Evolutionary conservation across 2,797 vertebrate species (phyloP), one percentile per base, ranked within the genome.

Genomic region (Trichosurus vulpecula): DNA sequence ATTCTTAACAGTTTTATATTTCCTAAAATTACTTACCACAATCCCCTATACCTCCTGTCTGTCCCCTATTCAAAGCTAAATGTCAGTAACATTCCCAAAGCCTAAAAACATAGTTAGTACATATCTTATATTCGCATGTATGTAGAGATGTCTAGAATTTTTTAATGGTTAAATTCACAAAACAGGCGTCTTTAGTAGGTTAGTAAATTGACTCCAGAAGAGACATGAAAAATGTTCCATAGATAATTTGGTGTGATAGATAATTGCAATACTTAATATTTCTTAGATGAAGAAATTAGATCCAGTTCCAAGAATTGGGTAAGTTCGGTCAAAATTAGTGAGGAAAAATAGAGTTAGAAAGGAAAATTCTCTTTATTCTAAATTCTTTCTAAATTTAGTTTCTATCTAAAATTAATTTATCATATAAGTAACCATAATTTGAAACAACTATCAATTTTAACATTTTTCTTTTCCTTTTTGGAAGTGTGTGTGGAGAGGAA

Each of bases 371-470:
- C 94, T 94, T 87, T 96, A 93, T 22, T 92, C 54, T 58, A 29
- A 0, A 5, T 94, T 97, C 96, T 96, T 31, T 52, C 89, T 19
- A 95, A 96, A 54, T 47, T 93, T 96, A 95, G 90, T 91, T 97
- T 90, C 91, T 93, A 27, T 51, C 91, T 93, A 55, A 96, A 91
- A 94, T 90, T 55, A 90, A 30, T 92, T 96, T 95, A 94, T 89
- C 91, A 56, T 90, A 1, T 94, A 54, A n/a, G 93, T 91, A 93
- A 31, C 92, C 81, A 61, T 41, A 41, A 94, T 54, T 61, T 52
- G n/a, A 95, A 96, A 87, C 30, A 3, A 52, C 96, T 91, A 97
- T 97, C 97, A 94, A 91, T 97, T 55, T 94, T 91, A 52, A 93
- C 90, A 91, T 93, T 95, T 95, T 95, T 61, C 51, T 92, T 92